Base-by-base conservation (phyloP, 2,797 vertebrate genomes). In the Danionella dracula region DNA sequence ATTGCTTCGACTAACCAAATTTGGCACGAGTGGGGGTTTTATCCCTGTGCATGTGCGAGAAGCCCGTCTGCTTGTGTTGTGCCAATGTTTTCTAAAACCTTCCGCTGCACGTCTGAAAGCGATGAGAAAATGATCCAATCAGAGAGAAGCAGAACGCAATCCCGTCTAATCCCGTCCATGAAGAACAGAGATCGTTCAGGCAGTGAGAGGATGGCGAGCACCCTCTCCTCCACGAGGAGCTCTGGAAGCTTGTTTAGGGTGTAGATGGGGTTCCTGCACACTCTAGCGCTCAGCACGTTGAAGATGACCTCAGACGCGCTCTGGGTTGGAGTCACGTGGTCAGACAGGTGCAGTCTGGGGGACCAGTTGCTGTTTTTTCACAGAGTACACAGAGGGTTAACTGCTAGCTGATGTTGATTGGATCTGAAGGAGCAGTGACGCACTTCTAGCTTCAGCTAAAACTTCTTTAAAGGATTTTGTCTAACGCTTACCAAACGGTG, bases 101-200 rank as follows among this genome's bases (percentile, higher is more conserved):
- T 27, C 6, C 17, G 79, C 51, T 48, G 51, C 73, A 74, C 54
- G 53, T 85, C 45, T 75, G 65, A 73, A 32, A 73, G 73, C 46
- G 40, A 62, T 81, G 82, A 73, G 68, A 71, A 78, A 79, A 77
- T 88, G 88, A 89, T 90, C 86, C 86, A 88, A 84, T 88, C 87
- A 84, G 66, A 76, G 72, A 17, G 72, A 73, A 76, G 81, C 76
- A 80, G 79, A 80, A 76, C 61, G 75, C 87, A 88, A 89, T 87
- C 85, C 84, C 77, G 55, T 73, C 73, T 87, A 89, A 90, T 88
- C 86, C 83, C 67, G 73, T 76, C 68, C 74, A 77, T 76, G 58
- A 68, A 72, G 68, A 66, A 66, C 48, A 66, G 56, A 73, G 54
- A 51, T 51, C 62, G 57, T 66, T 66, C 34, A 29, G 71, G 69